These are phyloP conservation scores for Sphinx pinastri DNA, from an alignment of 2,888 invertebrate genomes.

Conservation along the genomic window DNA sequence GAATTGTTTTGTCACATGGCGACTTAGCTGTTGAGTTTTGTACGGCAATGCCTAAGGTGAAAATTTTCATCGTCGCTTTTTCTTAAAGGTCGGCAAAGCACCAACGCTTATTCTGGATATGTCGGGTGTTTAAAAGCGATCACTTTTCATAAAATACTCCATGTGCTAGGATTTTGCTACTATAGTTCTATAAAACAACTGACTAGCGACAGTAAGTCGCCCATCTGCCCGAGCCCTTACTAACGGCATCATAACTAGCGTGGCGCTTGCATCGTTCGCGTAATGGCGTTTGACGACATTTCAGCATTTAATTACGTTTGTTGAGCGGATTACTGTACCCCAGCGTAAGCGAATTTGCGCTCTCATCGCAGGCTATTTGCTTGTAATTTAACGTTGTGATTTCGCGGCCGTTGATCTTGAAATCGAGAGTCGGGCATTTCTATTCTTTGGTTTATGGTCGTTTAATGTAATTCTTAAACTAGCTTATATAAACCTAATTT, in stretches of 20 bases:
- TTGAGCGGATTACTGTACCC: conserved; percentile 14
- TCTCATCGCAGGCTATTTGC: neutral
- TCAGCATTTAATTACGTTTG: conserved; percentile 20
- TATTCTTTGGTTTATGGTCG: neutral
- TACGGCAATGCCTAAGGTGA: no score
- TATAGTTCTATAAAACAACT: no score
- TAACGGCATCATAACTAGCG: neutral
- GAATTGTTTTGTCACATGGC: no score
- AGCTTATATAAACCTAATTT: no score
- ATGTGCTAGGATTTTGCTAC: no score
- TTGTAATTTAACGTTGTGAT: conserved; percentile 1
- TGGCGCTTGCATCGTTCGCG: neutral
- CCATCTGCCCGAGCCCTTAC: neutral
- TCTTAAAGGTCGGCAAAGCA: no score
- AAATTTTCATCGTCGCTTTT: no score
- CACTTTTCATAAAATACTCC: no score
- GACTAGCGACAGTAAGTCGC: no score
- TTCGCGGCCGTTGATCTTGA: conserved; percentile 19
- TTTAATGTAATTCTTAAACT: neutral
- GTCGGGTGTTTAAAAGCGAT: no score
- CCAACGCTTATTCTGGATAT: no score
- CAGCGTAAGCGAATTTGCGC: neutral
- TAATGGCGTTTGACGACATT: conserved; percentile 23
- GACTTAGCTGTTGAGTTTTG: no score
- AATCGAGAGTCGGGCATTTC: neutral